Evolutionary conservation across 2,797 vertebrate genomes (phyloP), one percentile per base, ranked within the genome.

Genomic region (Enteromius radiatus): DNA sequence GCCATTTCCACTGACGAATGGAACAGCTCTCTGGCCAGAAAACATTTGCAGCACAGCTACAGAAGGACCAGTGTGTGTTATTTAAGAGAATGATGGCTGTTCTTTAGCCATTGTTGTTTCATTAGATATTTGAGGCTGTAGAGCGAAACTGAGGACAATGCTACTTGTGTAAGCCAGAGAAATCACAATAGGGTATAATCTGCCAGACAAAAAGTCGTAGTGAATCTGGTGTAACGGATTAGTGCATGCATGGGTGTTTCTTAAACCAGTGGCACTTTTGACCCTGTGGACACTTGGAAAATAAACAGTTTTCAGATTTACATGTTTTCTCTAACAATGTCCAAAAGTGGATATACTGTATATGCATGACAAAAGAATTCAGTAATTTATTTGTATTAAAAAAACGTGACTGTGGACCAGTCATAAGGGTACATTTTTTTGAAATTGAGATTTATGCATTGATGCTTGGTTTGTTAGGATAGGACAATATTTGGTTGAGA

Each of bases 1-100:
- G 86, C 84, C 84, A 85, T 88, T 84, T 71, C 68, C 86, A 86
- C 81, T 88, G 88, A 92, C 81, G 86, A 86, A 92, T 87, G 87
- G 80, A 81, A 87, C 86, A 88, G 89, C 89, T 87, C 80, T 76
- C 69, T 70, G 84, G 80, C 84, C 80, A 78, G 78, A 59, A 54
- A 80, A 90, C 91, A 88, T 88, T 90, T 87, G 67, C 76, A 38
- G 61, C 65, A 87, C 86, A 82, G 84, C 76, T 14, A 63, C 36
- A 83, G 56, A 80, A 84, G 75, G 77, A 78, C 78, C 68, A 78
- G 36, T 71, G 85, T 82, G 86, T 85, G 84, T 87, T 82, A 88
- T 85, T 82, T 76, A 75, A 1, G 56, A 67, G 68, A 77, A 87
- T 84, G 74, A 74, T 63, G 45, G 65, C 41, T 47, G 61, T 80